A percentile compares a stretch with the other conserved stretches of the same genome.
These are phyloP conservation scores for Allophyes oxyacanthae DNA, from an alignment of 2,888 invertebrate genomes.

Conservation along the genomic window DNA sequence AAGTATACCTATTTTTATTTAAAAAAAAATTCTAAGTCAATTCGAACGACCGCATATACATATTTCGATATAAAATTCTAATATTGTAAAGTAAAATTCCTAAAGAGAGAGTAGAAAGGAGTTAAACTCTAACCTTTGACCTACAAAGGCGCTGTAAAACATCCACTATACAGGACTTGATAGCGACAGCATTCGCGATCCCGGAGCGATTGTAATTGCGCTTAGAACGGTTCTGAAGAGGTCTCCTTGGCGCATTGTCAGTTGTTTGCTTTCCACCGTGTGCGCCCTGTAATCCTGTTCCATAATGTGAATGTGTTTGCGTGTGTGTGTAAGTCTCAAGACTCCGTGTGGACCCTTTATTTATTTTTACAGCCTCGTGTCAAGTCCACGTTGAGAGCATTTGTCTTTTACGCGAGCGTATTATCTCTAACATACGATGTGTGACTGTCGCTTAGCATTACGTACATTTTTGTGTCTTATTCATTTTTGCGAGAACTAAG, in stretches of 20 bases:
- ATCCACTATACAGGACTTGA: constrained; percentile 17
- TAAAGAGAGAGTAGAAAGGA: neutral
- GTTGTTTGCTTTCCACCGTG: constrained; percentile 37
- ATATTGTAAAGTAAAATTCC: too few relatives aligned
- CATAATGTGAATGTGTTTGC: constrained; percentile 44
- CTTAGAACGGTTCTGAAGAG: constrained; percentile 23
- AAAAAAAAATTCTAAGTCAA: too few relatives aligned
- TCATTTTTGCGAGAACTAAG: constrained; percentile 43
- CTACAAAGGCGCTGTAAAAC: constrained; percentile 1
- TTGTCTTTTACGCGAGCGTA: constrained; percentile 74
- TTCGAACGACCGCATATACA: too few relatives aligned
- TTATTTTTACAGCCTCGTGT: constrained; percentile 79
- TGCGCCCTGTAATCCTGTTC: constrained; percentile 50
- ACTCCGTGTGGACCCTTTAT: constrained; percentile 69
- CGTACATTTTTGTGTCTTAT: constrained; percentile 62
- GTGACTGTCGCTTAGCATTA: constrained; percentile 69
- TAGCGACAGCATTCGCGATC: constrained; percentile 8
- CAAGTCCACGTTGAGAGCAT: constrained; percentile 77
- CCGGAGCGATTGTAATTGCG: constrained; percentile 33
- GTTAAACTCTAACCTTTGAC: constrained; percentile 1
- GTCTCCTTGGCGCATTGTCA: constrained; percentile 26
- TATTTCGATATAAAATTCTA: too few relatives aligned
- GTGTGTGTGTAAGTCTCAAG: constrained; percentile 61
- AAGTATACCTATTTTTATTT: neutral
- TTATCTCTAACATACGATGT: constrained; percentile 73